Percentiles rank a stretch among this genome's conserved stretches.
Conservation (phyloP, 1,140 invertebrate species). For the Drosophila kikkawai region DNA sequence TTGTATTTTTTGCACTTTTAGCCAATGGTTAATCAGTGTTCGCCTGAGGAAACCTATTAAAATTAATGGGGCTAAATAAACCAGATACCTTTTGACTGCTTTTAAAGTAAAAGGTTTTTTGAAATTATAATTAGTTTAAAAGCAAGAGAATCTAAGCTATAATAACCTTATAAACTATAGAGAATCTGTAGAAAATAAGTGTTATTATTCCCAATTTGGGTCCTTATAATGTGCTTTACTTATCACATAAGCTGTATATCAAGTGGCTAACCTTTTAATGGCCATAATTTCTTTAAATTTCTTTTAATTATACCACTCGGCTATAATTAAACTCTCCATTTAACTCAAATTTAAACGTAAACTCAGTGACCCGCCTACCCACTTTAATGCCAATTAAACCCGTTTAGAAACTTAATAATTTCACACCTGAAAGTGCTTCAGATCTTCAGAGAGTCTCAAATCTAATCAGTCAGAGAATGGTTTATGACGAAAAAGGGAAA, state of each 20-base stretch:
- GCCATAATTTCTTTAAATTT: neutral
- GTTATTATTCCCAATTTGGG: neutral
- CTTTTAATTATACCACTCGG: neutral
- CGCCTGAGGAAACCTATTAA: constrained; percentile 8
- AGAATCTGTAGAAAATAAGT: neutral
- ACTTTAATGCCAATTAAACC: neutral
- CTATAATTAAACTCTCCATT: neutral
- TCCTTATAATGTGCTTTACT: no score
- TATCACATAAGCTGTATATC: neutral
- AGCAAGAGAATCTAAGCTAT: neutral
- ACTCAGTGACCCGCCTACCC: neutral
- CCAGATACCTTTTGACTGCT: neutral
- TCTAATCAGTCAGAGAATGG: constrained; percentile 6
- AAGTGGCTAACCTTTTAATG: neutral
- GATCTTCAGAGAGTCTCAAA: neutral
- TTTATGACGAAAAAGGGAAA: constrained; percentile 10
- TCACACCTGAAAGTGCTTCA: constrained; percentile 7
- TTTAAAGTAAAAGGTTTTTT: neutral
- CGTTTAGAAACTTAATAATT: neutral
- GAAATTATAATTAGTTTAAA: neutral
- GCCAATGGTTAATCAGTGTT: constrained; percentile 8
- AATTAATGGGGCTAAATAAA: neutral
- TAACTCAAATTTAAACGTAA: neutral
- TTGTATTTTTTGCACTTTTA: constrained; percentile 1
- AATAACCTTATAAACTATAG: neutral